Evolutionary conservation across 2,888 invertebrate species (phyloP).

Genomic region (Drosophila lutescens): DNA sequence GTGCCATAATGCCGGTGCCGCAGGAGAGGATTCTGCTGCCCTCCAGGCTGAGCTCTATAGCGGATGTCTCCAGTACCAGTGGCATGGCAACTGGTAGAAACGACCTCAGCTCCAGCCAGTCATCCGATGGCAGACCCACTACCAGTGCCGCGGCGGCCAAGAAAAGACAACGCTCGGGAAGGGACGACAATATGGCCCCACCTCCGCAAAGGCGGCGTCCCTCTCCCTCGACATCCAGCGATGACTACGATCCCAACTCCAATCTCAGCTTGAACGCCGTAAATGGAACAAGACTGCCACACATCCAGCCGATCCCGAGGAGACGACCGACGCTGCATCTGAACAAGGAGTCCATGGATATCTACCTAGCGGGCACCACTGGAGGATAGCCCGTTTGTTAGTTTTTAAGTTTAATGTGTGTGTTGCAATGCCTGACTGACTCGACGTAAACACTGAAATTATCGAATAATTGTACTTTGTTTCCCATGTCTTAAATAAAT

Average conservation of each 20-base stretch:
- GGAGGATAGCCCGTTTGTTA: background rate
- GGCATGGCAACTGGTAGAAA: background rate
- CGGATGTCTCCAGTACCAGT: background rate
- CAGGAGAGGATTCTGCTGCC: background rate
- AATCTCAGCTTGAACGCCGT: constrained; percentile 9
- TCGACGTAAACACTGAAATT: too few species aligned
- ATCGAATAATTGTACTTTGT: too few species aligned
- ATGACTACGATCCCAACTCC: constrained; percentile 4
- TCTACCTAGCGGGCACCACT: background rate
- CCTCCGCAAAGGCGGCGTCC: background rate
- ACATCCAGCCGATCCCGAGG: constrained; percentile 1
- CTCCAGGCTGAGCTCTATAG: background rate
- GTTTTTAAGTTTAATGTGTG: background rate
- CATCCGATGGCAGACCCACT: background rate
- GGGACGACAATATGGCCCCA: background rate
- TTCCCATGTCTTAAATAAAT: too few species aligned
- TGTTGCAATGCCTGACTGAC: too few species aligned
- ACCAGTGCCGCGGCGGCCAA: background rate
- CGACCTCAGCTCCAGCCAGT: background rate
- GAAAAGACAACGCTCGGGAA: background rate
- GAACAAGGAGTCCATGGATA: background rate
- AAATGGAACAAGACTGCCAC: background rate
- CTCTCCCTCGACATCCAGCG: background rate
- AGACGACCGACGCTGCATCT: background rate
- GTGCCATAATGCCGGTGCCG: background rate